Percentiles rank a stretch among this genome's conserved stretches.
Conservation (phyloP, 2,113 vertebrate species). For the Paraplagusia blochii region DNA sequence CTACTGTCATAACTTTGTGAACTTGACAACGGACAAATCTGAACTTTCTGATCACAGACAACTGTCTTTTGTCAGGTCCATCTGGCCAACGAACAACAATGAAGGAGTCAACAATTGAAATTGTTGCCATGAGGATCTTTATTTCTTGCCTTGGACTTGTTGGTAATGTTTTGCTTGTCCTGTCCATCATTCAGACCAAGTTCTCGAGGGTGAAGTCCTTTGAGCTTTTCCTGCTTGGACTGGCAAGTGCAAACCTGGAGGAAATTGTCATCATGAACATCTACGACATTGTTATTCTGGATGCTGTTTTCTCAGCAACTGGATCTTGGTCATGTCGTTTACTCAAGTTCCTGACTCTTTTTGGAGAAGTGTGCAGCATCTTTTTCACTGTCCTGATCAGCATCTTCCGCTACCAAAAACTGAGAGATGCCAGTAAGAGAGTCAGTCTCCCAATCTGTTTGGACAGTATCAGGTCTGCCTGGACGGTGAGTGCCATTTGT, state of each 20-base stretch:
- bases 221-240: constrained; percentile 70
- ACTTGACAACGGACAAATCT: constrained; percentile 39
- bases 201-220: constrained; percentile 63
- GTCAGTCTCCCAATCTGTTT: constrained; percentile 55
- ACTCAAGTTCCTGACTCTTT: constrained; percentile 60
- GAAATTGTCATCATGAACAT: constrained; percentile 68
- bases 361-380: constrained; percentile 66
- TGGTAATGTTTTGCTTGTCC: constrained; percentile 66
- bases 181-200: constrained; percentile 46
- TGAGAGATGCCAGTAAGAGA: constrained; percentile 51
- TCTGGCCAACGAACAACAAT: constrained; percentile 23
- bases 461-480: constrained; percentile 57
- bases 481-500: constrained; percentile 41
- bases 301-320: accelerated
- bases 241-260: constrained; percentile 65
- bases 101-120: neutral
- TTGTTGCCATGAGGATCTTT: constrained; percentile 48
- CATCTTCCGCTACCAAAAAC: constrained; percentile 75
- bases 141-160: constrained; percentile 60
- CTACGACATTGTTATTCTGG: constrained; percentile 46
- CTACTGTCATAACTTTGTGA: constrained; percentile 40
- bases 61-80: neutral
- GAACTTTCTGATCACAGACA: neutral
- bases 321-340: constrained; percentile 36
- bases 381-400: constrained; percentile 75